Percentiles rank a stretch among this genome's conserved stretches.
These are phyloP conservation scores for Gila orcuttii DNA, from an alignment of 2,113 vertebrate genomes.

Conservation along the genomic window DNA sequence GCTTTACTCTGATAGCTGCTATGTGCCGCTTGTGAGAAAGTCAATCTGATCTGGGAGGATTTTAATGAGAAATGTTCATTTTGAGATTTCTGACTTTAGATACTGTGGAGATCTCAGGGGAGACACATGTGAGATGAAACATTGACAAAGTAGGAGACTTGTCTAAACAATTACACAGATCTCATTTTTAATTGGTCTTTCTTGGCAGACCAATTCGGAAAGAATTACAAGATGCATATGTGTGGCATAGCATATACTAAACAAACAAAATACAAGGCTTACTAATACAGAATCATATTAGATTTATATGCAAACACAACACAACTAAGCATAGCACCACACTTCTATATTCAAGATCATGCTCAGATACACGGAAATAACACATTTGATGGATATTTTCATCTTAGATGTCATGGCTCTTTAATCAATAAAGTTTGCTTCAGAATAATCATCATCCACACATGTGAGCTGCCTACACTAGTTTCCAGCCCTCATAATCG, in stretches of 20 bases:
- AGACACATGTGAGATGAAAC: neutral
- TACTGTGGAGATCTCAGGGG: neutral
- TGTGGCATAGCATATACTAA: neutral
- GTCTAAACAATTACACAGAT: neutral
- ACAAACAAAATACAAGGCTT: neutral
- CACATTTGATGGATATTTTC: neutral
- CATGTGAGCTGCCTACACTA: neutral
- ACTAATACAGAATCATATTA: neutral
- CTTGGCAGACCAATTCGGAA: neutral
- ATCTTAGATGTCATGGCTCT: neutral
- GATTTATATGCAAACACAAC: neutral
- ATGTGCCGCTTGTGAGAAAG: neutral
- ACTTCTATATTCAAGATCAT: neutral
- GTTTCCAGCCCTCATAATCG: slow-evolving; percentile 20
- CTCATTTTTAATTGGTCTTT: neutral
- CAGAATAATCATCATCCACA: slow-evolving; percentile 6
- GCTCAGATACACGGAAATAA: neutral
- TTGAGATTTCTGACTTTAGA: neutral
- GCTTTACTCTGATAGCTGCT: neutral
- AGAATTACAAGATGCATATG: neutral
- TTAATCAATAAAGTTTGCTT: neutral
- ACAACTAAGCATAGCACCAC: neutral
- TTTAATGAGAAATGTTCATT: neutral
- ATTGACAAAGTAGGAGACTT: neutral
- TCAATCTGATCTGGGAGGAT: neutral